Evolutionary conservation across 2,797 vertebrate genomes (phyloP).

Genomic region (Eulemur albifrons): DNA sequence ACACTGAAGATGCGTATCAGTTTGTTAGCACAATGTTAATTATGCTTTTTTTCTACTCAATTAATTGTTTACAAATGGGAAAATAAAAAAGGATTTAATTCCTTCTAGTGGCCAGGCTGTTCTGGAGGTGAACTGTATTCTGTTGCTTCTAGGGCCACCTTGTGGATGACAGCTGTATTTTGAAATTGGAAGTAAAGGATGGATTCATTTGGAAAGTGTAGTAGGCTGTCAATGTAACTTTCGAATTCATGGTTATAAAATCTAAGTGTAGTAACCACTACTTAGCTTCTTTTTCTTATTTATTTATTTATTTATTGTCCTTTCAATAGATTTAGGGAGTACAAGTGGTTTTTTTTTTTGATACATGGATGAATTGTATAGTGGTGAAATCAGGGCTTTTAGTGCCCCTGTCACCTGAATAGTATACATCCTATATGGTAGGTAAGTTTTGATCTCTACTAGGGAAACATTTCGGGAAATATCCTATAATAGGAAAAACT

Average conservation of each 20-base stretch:
- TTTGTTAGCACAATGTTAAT: constrained; percentile 69
- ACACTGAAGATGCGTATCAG: constrained; percentile 40
- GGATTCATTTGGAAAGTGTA: neutral
- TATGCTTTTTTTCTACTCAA: neutral
- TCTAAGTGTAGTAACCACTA: neutral
- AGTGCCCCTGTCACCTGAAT: neutral
- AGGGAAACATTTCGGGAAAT: neutral
- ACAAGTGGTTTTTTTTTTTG: neutral
- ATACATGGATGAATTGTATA: neutral
- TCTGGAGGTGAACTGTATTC: constrained; percentile 24
- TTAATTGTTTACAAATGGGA: constrained; percentile 72
- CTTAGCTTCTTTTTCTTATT: neutral
- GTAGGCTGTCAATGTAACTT: neutral
- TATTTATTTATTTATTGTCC: neutral
- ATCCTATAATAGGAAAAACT: neutral
- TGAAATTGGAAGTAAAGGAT: neutral
- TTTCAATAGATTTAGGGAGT: neutral
- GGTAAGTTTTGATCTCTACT: neutral
- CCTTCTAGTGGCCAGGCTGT: neutral
- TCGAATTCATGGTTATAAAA: neutral
- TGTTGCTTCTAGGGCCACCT: constrained; percentile 56
- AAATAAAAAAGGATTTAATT: constrained; percentile 56
- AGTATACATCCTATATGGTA: neutral
- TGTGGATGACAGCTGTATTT: constrained; percentile 34
- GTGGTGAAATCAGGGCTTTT: neutral